phyloP scores from a whole-genome alignment of 2,888 invertebrate genomes.

The Parascotia fuliginaria region DNA sequence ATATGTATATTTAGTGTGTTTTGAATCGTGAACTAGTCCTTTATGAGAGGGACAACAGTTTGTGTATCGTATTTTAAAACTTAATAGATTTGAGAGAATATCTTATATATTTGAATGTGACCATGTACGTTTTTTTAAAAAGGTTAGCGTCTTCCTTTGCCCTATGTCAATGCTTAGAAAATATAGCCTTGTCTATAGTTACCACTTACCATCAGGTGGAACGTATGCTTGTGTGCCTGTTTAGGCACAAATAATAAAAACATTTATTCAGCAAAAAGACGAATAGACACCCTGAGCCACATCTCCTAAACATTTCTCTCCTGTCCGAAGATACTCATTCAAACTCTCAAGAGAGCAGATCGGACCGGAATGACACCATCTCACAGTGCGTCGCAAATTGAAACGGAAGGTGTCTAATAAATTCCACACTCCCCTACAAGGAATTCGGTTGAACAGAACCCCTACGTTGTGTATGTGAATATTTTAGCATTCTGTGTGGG shows the following conservation, averaged over 20 bases:
- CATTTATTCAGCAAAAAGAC: not conserved
- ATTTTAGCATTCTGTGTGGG: conserved; percentile 53
- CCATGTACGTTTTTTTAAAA: too few relatives aligned
- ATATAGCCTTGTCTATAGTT: too few relatives aligned
- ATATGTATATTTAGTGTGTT: too few relatives aligned
- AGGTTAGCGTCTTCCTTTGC: too few relatives aligned
- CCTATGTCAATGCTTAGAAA: too few relatives aligned
- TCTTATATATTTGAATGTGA: too few relatives aligned
- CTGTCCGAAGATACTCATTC: conserved; percentile 22
- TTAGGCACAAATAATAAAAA: not conserved
- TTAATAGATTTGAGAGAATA: too few relatives aligned
- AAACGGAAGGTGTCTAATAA: conserved; percentile 80
- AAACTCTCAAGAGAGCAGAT: conserved; percentile 33
- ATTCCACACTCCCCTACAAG: conserved; percentile 64
- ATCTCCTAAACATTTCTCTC: conserved; percentile 10
- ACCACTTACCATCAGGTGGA: too few relatives aligned
- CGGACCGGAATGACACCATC: conserved; percentile 57
- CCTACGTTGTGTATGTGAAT: conserved; percentile 65
- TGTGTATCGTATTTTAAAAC: too few relatives aligned
- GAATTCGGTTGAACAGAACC: conserved; percentile 65
- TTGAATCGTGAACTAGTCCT: too few relatives aligned
- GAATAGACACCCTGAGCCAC: conserved; percentile 3
- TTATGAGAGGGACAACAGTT: too few relatives aligned
- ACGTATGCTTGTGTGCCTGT: too few relatives aligned
- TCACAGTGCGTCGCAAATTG: conserved; percentile 70